A percentile compares a stretch with the other conserved stretches of the same genome.
Evolutionary conservation across 2,113 vertebrate genomes (phyloP).

Genomic region (Tretioscincus oriximinensis): DNA sequence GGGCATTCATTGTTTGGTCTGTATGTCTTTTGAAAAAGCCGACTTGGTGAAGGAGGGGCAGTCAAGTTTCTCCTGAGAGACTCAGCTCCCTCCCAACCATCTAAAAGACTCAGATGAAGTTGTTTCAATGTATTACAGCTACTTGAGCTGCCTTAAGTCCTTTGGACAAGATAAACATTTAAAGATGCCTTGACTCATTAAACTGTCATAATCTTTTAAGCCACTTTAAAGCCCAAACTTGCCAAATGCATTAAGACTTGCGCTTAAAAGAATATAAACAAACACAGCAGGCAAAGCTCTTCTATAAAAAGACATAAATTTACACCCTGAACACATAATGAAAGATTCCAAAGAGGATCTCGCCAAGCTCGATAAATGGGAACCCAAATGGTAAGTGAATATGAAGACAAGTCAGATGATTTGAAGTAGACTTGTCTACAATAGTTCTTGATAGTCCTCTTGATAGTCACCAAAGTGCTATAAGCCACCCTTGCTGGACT

Average conservation of each 20-base stretch:
- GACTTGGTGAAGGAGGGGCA: too few relatives aligned
- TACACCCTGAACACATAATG: neutral
- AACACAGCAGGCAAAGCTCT: neutral
- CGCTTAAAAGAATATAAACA: neutral
- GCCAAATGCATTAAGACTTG: neutral
- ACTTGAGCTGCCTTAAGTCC: slow-evolving; percentile 9
- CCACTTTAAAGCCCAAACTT: neutral
- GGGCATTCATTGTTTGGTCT: too few relatives aligned
- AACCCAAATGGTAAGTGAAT: neutral
- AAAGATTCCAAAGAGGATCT: neutral
- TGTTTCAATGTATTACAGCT: too few relatives aligned
- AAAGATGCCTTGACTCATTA: neutral
- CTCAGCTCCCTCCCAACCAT: too few relatives aligned
- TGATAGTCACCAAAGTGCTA: too few relatives aligned
- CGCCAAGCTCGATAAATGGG: neutral
- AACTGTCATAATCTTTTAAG: slow-evolving; percentile 27
- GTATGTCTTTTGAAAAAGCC: too few relatives aligned
- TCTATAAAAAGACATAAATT: neutral
- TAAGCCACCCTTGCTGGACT: too few relatives aligned
- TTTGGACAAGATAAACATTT: neutral
- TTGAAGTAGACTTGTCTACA: too few relatives aligned
- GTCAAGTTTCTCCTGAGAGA: too few relatives aligned
- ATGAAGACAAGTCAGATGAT: neutral
- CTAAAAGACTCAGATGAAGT: too few relatives aligned
- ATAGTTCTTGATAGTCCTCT: too few relatives aligned